A percentile compares a stretch with the other conserved stretches of the same genome.
Evolutionary conservation across 2,888 invertebrate genomes (phyloP).

Genomic region (Drosophila multiciliata): DNA sequence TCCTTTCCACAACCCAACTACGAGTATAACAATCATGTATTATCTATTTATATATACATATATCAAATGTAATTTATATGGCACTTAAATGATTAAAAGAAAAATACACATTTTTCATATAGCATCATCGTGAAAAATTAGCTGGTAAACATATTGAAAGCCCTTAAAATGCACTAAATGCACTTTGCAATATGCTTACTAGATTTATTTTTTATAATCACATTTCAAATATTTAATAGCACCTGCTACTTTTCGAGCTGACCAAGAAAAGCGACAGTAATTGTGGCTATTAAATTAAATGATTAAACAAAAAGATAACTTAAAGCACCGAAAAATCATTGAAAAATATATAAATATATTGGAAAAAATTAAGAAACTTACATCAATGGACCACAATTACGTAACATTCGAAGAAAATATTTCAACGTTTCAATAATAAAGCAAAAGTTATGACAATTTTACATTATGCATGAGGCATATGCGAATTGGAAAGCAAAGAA

Average conservation of each 20-base stretch:
- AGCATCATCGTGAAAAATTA: constrained; percentile 41
- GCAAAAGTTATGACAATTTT: constrained; percentile 72
- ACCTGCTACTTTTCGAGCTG: constrained; percentile 63
- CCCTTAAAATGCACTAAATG: constrained; percentile 8
- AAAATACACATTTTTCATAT: constrained; percentile 20
- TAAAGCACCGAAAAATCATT: constrained; percentile 35
- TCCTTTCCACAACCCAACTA: constrained; percentile 44
- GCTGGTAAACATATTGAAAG: constrained; percentile 62
- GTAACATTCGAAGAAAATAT: constrained; percentile 10
- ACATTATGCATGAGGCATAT: constrained; percentile 65
- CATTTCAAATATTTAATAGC: constrained; percentile 51
- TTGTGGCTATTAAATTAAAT: constrained; percentile 47
- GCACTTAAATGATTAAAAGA: constrained; percentile 31
- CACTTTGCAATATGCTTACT: constrained; percentile 57
- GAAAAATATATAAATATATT: constrained; percentile 12
- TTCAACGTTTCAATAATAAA: constrained; percentile 25
- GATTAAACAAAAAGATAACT: constrained; percentile 2
- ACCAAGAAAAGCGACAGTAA: constrained; percentile 61
- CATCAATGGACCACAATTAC: constrained; percentile 21
- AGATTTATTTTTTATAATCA: constrained; percentile 61
- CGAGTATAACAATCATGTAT: constrained; percentile 66
- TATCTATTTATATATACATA: constrained; percentile 70
- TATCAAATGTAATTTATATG: constrained; percentile 40
- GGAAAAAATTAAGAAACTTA: background rate
- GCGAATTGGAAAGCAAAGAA: constrained; percentile 49